Base-by-base conservation (phyloP, 2,797 vertebrate species). In the Neomorphus geoffroyi region DNA sequence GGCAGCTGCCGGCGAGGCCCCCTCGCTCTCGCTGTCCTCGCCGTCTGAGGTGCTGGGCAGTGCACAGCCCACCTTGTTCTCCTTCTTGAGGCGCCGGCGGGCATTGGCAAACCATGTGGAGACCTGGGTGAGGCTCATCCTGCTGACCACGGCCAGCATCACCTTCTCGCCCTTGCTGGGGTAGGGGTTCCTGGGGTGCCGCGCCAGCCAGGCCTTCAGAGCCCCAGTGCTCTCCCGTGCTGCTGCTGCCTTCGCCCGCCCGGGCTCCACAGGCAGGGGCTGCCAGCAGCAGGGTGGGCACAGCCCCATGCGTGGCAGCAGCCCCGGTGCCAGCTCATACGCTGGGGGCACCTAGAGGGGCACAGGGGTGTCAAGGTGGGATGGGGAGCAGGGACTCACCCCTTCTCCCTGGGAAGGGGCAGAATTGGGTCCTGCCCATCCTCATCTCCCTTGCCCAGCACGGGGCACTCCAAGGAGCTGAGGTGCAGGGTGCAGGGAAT, bases 101-200 rank as follows among this genome's bases (percentile, higher is more conserved):
- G 99, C 99, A 2, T 99, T 99, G 93, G 99, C 99, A 18, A 99
- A 99, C 99, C 99, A 99, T 10, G 99, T 99, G 96, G 99, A 99
- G 90, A 99, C 95, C 92, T 96, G 97, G 9, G 93, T 80, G 56
- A 97, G 96, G 90, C 95, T 97, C 94, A 96, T 90, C 26, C 72
- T 24, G 51, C 80, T 85, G 51, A 74, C 33, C 39, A 86, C 16
- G 2, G 86, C 89, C 79, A 97, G 92, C 94, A 86, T 92, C 80
- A 91, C 82, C 92, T 96, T 96, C 93, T 97, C 97, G 22, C 96
- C 96, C 82, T 96, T 96, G 96, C 96, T 97, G 83, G 96, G 97
- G 18, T 97, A 97, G 50, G 96, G 97, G 75, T 96, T 95, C 78
- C 88, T 39, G 74, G 69, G 92, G 79, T 97, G 97, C 35, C 13